These are phyloP conservation scores for Falco rusticolus DNA, from an alignment of 2,797 vertebrate species.

Conservation along the genomic window DNA sequence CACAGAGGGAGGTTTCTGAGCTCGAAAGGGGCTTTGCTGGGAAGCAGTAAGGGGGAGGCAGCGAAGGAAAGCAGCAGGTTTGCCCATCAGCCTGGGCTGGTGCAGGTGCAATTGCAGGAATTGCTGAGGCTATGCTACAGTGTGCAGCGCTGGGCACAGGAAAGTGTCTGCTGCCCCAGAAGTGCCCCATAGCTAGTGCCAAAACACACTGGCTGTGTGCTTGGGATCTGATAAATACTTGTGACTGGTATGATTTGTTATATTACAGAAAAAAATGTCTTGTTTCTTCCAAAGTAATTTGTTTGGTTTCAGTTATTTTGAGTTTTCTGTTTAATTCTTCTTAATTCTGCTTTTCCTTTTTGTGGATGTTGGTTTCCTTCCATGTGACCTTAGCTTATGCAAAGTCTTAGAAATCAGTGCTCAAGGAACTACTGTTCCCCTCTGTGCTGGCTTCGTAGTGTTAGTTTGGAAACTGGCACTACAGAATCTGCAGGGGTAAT, in stretches of 20 bases:
- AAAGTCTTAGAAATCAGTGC: background rate
- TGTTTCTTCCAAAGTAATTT: background rate
- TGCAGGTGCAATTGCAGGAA: fast-evolving
- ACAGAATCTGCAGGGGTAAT: background rate
- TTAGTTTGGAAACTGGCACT: background rate
- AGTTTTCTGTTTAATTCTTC: background rate
- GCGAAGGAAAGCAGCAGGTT: background rate
- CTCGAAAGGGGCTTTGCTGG: background rate
- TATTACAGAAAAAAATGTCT: background rate
- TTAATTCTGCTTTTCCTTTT: background rate
- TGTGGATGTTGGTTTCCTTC: background rate
- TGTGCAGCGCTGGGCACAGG: fast-evolving
- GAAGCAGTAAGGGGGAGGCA: background rate
- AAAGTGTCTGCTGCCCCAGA: background rate
- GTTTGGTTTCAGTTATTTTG: background rate
- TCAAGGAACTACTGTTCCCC: background rate
- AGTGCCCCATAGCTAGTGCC: background rate
- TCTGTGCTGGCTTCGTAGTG: fast-evolving
- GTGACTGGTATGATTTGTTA: background rate
- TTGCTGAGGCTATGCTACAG: fast-evolving
- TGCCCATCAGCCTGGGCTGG: background rate
- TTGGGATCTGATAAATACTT: background rate
- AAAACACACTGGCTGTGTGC: fast-evolving
- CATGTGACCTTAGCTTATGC: background rate
- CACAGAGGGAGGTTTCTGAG: background rate